A percentile compares a stretch with the other conserved stretches of the same genome.
Evolutionary conservation across 2,888 invertebrate species (phyloP).

Genomic region (Pollenia angustigena): DNA sequence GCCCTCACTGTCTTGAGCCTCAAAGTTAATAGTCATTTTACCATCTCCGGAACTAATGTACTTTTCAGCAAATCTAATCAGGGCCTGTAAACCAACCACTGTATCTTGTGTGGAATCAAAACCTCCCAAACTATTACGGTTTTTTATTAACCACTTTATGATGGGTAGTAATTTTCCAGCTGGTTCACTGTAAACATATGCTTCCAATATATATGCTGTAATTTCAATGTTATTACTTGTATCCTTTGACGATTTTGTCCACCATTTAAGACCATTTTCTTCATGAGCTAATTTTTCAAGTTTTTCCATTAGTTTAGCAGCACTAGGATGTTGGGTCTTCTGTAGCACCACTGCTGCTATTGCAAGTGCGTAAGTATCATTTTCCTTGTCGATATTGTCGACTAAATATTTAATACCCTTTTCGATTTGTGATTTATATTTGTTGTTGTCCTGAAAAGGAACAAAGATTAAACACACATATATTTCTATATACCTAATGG

Average conservation of each 20-base stretch:
- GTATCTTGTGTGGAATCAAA: conserved; percentile 92
- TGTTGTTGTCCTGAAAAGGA: conserved; percentile 76
- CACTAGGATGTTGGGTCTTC: conserved; percentile 89
- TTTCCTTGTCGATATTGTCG: conserved; percentile 87
- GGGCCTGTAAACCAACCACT: conserved; percentile 89
- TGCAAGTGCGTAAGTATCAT: conserved; percentile 90
- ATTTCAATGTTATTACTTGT: conserved; percentile 91
- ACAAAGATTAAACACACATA: background rate
- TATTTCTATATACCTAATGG: background rate
- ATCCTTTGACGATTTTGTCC: conserved; percentile 85
- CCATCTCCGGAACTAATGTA: conserved; percentile 83
- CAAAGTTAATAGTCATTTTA: conserved; percentile 78
- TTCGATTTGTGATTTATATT: conserved; percentile 88
- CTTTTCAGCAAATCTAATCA: conserved; percentile 88
- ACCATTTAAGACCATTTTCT: conserved; percentile 89
- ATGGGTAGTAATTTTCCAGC: conserved; percentile 85
- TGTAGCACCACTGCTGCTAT: conserved; percentile 91
- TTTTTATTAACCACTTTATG: conserved; percentile 89
- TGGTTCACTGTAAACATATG: conserved; percentile 85
- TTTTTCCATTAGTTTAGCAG: conserved; percentile 87
- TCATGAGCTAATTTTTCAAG: conserved; percentile 82
- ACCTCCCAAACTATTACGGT: conserved; percentile 88
- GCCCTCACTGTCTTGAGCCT: conserved; percentile 70
- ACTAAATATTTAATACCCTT: conserved; percentile 91
- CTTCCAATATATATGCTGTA: conserved; percentile 94